These are phyloP conservation scores for Triplophysa rosa DNA, from an alignment of 2,113 vertebrate species.

Conservation along the genomic window DNA sequence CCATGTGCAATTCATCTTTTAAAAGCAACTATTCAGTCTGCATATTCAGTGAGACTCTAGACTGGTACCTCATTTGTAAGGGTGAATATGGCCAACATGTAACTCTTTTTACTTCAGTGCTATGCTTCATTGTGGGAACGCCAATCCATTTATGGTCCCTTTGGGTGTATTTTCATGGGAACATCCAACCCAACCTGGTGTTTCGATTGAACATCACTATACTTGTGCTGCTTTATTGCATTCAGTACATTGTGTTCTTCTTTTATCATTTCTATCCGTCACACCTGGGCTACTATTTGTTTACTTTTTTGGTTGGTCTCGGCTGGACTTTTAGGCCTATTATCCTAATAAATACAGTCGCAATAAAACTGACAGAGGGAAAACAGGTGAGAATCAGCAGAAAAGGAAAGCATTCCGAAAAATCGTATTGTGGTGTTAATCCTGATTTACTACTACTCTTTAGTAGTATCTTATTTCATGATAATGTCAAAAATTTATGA, in stretches of 20 bases:
- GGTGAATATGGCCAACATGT: background rate
- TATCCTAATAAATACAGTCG: conserved; percentile 3
- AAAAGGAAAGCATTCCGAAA: conserved; percentile 21
- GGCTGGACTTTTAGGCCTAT: conserved; percentile 32
- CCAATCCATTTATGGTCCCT: conserved; percentile 37
- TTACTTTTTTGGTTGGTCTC: background rate
- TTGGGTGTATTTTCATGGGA: conserved; percentile 8
- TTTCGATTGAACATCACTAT: conserved; percentile 33
- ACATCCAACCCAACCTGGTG: conserved; percentile 30
- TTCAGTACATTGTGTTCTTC: background rate
- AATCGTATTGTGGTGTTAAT: conserved; percentile 6
- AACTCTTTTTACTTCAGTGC: background rate
- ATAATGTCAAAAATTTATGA: background rate
- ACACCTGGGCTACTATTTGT: background rate
- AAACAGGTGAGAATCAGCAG: conserved; percentile 3
- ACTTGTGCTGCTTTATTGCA: conserved; percentile 34
- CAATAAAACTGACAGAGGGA: background rate
- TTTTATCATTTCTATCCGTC: background rate
- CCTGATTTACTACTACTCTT: background rate
- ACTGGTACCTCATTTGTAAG: background rate
- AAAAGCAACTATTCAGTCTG: background rate
- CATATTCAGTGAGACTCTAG: too few species aligned
- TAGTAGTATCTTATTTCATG: background rate
- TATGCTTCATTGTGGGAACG: conserved; percentile 34
- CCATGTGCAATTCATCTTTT: conserved; percentile 23